These are phyloP conservation scores for Malacoraja senta DNA, from an alignment of 2,797 vertebrate genomes.

Conservation along the genomic window DNA sequence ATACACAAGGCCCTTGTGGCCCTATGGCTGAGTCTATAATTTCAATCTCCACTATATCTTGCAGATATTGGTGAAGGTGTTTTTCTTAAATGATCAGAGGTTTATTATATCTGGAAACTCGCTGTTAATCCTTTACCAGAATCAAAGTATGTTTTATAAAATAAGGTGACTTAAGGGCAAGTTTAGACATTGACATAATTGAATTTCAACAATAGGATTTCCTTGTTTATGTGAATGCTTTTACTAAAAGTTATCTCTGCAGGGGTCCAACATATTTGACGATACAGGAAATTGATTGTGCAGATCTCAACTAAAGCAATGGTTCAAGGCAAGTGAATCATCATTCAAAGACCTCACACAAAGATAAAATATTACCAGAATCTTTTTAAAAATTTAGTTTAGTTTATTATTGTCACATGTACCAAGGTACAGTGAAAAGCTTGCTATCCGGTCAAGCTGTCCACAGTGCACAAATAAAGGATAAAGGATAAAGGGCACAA, in stretches of 20 bases:
- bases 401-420: too few species aligned
- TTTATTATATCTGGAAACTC: not conserved
- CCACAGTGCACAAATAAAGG: too few species aligned
- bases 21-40: too few species aligned
- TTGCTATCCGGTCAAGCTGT: too few species aligned
- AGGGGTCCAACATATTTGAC: constrained; percentile 14
- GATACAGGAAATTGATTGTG: not conserved
- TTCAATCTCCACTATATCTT: too few species aligned
- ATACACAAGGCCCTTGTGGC: too few species aligned
- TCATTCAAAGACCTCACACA: not conserved
- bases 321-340: constrained; percentile 10
- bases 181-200: not conserved
- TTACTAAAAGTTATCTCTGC: not conserved
- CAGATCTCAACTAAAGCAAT: not conserved
- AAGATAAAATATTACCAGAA: not conserved
- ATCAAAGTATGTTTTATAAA: not conserved
- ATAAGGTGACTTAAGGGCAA: not conserved
- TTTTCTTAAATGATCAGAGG: not conserved
- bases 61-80: not conserved
- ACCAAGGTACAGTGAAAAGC: too few species aligned
- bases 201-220: not conserved
- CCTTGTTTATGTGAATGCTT: not conserved
- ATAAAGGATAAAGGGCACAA: too few species aligned
- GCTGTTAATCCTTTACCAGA: constrained; percentile 26
- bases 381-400: not conserved